Evolutionary conservation across 2,888 invertebrate genomes (phyloP).

Genomic region (Agrochola circellaris): DNA sequence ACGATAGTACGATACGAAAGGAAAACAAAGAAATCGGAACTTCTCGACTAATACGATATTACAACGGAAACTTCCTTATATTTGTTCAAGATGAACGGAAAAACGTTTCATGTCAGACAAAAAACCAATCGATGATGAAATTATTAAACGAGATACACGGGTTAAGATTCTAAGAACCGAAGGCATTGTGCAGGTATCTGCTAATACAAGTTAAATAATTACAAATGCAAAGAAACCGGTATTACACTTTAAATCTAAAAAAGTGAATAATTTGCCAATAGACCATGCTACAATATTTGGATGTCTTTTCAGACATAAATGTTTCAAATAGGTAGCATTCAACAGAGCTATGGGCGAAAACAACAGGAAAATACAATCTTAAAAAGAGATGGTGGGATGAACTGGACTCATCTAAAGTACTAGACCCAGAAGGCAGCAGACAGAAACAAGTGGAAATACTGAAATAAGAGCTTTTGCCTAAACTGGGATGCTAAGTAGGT

Average conservation of each 20-base stretch:
- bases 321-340: neutral
- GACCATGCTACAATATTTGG: neutral
- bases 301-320: neutral
- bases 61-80: slow-evolving; percentile 8
- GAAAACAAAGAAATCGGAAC: slow-evolving; percentile 23
- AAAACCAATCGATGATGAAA: neutral
- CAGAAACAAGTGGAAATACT: neutral
- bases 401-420: neutral
- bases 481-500: neutral
- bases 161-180: slow-evolving; percentile 7
- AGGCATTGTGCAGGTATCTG: neutral
- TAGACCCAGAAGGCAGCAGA: neutral
- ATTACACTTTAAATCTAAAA: neutral
- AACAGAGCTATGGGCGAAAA: neutral
- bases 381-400: neutral
- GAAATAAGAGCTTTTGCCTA: neutral
- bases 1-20: slow-evolving; percentile 13
- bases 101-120: neutral
- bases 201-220: neutral
- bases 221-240: neutral
- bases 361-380: neutral
- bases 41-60: neutral
- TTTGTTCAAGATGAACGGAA: slow-evolving; percentile 3
- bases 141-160: neutral
- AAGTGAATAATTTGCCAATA: neutral